These are phyloP conservation scores for Ahaetulla prasina DNA, from an alignment of 2,113 vertebrate genomes.

Conservation along the genomic window DNA sequence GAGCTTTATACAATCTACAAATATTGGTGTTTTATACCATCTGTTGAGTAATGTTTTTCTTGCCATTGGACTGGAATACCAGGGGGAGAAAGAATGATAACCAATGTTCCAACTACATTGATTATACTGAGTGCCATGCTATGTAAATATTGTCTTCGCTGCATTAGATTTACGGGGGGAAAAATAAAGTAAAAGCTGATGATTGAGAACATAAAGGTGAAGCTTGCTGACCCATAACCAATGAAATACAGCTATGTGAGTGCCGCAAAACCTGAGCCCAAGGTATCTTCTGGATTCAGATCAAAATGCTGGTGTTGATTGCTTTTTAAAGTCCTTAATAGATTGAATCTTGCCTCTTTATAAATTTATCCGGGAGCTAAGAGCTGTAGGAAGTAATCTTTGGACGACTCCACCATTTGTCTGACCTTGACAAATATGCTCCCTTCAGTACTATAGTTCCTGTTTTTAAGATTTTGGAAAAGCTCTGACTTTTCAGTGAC, in stretches of 20 bases:
- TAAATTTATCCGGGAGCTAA: background rate
- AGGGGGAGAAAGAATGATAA: background rate
- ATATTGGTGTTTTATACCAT: background rate
- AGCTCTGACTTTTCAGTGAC: background rate
- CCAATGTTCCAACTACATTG: background rate
- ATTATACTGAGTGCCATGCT: background rate
- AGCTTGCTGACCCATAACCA: background rate
- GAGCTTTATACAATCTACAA: background rate
- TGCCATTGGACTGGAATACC: background rate
- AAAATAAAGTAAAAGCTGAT: background rate
- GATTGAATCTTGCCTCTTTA: background rate
- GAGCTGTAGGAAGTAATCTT: background rate
- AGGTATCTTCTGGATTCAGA: background rate
- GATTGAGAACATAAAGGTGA: background rate
- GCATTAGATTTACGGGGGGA: background rate
- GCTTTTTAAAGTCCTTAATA: background rate
- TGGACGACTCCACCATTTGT: background rate
- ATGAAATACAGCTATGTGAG: background rate
- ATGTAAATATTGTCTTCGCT: background rate
- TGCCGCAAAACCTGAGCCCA: background rate
- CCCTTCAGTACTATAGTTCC: background rate
- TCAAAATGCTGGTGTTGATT: background rate
- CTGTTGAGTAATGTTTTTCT: background rate
- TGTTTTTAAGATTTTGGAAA: background rate
- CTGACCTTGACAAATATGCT: background rate